A percentile compares a stretch with the other conserved stretches of the same genome.
phyloP scores from a whole-genome alignment of 2,113 vertebrate genomes.

The Lethenteron camtschaticum region DNA sequence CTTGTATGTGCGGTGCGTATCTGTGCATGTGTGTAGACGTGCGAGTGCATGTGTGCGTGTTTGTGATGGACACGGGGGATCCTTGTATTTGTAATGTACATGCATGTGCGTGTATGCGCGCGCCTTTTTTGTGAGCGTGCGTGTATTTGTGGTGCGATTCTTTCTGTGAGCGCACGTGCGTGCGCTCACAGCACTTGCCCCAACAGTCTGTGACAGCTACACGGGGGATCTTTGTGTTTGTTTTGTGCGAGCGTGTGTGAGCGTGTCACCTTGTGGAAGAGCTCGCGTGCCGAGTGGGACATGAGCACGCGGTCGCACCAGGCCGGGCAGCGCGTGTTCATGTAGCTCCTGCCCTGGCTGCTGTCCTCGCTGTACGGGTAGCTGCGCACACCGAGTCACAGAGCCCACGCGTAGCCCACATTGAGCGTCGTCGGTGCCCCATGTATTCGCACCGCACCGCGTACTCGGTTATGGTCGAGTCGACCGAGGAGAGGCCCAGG shows the following conservation, averaged over 20 bases:
- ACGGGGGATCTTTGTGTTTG: neutral
- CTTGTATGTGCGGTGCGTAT: too few species aligned
- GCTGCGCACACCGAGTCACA: constrained; percentile 14
- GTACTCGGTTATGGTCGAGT: too few species aligned
- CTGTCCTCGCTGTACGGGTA: constrained; percentile 46
- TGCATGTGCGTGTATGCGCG: neutral
- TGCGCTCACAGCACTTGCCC: neutral
- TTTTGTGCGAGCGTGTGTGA: neutral
- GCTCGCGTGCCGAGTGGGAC: constrained; percentile 22
- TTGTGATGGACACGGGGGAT: too few species aligned
- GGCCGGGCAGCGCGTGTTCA: constrained; percentile 42
- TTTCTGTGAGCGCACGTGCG: neutral
- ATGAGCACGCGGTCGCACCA: constrained; percentile 48
- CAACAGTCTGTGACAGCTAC: neutral
- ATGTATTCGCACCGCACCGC: too few species aligned
- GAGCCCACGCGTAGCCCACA: too few species aligned
- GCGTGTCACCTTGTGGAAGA: constrained; percentile 24
- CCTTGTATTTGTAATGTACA: neutral
- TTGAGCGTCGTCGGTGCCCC: too few species aligned
- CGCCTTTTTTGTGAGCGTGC: neutral
- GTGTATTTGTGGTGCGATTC: neutral
- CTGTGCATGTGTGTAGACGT: too few species aligned
- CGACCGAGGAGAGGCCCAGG: too few species aligned
- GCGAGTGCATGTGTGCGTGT: too few species aligned
- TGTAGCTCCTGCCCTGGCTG: constrained; percentile 35